Conservation (phyloP, 2,113 vertebrate species). For the Mastomys natalensis region DNA sequence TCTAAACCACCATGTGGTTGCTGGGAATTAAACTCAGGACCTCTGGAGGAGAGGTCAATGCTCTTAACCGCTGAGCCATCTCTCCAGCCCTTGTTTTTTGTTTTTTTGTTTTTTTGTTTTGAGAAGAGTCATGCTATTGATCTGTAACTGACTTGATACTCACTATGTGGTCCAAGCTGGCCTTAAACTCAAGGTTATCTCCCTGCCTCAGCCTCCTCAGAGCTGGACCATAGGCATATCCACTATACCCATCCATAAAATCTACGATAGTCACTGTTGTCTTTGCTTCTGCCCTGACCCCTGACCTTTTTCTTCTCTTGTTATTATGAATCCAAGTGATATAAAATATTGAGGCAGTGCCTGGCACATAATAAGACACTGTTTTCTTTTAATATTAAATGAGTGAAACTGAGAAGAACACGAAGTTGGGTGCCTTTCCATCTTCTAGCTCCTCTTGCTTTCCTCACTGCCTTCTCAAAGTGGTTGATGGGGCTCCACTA, state of each 20-base stretch:
- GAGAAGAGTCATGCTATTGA: neutral
- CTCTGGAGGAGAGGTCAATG: no score
- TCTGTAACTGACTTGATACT: neutral
- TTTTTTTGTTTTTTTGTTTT: neutral
- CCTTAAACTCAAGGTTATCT: neutral
- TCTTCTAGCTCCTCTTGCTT: neutral
- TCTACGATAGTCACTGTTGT: neutral
- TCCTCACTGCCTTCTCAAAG: neutral
- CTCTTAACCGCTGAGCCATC: no score
- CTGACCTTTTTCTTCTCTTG: neutral
- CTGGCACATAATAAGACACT: neutral
- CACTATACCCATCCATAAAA: neutral
- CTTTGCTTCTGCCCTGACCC: neutral
- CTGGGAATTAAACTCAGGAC: no score
- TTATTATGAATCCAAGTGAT: slow-evolving; percentile 17
- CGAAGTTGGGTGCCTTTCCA: neutral
- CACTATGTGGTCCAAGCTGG: neutral
- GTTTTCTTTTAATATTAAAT: slow-evolving; percentile 33
- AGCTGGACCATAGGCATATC: neutral
- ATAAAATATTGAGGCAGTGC: neutral
- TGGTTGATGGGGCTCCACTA: neutral
- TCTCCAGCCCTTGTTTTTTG: no score
- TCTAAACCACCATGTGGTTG: no score
- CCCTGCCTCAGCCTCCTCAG: neutral
- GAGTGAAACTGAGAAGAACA: neutral